Base-by-base conservation (phyloP, 2,888 invertebrate species). In the Crocallis elinguaria region DNA sequence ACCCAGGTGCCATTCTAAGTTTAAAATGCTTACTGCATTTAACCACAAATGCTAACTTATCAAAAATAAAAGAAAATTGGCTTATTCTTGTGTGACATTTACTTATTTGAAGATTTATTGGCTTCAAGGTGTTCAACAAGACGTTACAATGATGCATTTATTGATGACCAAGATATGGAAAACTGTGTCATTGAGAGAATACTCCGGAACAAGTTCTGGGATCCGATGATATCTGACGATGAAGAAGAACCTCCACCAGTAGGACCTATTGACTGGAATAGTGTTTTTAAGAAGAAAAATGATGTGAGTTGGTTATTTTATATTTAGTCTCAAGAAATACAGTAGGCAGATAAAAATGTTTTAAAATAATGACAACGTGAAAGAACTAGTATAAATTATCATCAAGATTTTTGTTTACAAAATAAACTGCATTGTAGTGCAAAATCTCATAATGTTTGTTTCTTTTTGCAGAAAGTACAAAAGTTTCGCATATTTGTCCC, bases 171-270 rank as follows among this genome's bases (percentile, higher is more conserved):
- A 1, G 85, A 82, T 16, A 37, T 90, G 1, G 78, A 83, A 30
- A 79, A 82, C 30, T 81, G 81, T 56, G 82, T 75, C 0, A 85
- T 79, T 0, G 83, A 86, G 46, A 82, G 68, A 29, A 84, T 90
- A 7, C 63, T 90, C 0, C 62, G 73, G 0, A 85, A 87, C 45
- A 78, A 71, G 39, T 89, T 85, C 54, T 57, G 49, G 29, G 79
- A 88, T 41, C 89, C 90, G 0, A 37, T 82, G 8, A 49, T 77
- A 2, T 80, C 82, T 3, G 84, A 83, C 44, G 85, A 85, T 1
- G 79, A 82, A 1, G 79, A 82, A 0, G 86, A 85, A 0, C 79
- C 79, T 42, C 82, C 72, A 1, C 54, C 49, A 0, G 60, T 67
- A 7, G 55, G 52, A 8, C 58, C 46, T n/a, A 78, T 88, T 12